Percentiles rank a stretch among this genome's conserved stretches.
phyloP scores from a whole-genome alignment of 2,797 vertebrate genomes.

The Fringilla coelebs region DNA sequence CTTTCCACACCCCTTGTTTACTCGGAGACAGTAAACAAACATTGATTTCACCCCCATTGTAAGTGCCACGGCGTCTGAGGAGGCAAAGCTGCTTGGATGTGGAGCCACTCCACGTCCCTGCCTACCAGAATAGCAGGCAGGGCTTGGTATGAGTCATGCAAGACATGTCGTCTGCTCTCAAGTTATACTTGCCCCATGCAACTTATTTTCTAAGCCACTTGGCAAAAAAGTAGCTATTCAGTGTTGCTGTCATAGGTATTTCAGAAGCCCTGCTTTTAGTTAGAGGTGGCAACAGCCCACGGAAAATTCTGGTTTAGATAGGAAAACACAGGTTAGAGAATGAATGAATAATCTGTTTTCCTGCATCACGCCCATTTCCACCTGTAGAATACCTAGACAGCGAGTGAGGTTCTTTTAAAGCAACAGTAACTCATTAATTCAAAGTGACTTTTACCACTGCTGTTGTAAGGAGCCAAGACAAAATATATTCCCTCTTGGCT shows the following conservation, averaged over 20 bases:
- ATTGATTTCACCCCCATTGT: background rate
- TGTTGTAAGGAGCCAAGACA: background rate
- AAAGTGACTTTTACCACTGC: background rate
- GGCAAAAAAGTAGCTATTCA: slow-evolving; percentile 32
- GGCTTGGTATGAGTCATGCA: background rate
- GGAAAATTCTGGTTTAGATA: background rate
- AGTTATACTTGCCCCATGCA: background rate
- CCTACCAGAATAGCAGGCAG: background rate
- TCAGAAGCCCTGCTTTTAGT: background rate
- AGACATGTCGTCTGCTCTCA: background rate
- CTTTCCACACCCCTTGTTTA: background rate
- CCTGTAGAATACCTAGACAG: slow-evolving; percentile 21
- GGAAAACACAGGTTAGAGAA: background rate
- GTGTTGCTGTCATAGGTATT: background rate
- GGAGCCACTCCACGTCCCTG: background rate
- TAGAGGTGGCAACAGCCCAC: background rate
- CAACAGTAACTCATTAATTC: background rate
- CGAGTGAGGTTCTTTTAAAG: background rate
- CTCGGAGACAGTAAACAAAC: background rate
- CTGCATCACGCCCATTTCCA: background rate
- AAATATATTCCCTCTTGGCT: background rate
- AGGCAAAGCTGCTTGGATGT: background rate
- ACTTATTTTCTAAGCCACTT: slow-evolving; percentile 1
- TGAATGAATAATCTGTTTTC: slow-evolving; percentile 3
- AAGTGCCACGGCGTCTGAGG: background rate